Evolutionary conservation across 2,888 invertebrate genomes (phyloP), one percentile per base, ranked within the genome.

Genomic region (Sympetrum striolatum): DNA sequence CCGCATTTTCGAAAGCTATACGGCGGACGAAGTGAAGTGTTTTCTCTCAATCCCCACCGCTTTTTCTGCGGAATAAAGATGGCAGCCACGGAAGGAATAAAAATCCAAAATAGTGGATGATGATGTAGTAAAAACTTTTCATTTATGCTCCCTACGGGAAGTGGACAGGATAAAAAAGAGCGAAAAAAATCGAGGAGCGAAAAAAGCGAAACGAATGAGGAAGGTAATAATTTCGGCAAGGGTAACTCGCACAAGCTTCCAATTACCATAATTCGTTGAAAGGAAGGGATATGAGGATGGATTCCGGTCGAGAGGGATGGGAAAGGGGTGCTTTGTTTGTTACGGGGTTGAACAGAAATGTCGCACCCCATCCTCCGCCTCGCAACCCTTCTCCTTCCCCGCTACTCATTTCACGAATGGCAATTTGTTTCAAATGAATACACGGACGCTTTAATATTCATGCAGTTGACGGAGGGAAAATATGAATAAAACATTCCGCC

Each of bases 341-440:
- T 10, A n/a, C 18, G 48, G 31, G 58, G 73, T 14, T 25, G 73
- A 31, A 31, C 25, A 64, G 60, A 35, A 35, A 64, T 35, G 86
- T 64, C 86, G 86, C 22, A 37, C 58, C 58, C 64, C 64, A 8
- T 64, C 22, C 64, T n/a, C 80, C 80, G 18, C 15, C 10, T 35
- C 18, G 18, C 15, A 35, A 18, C 14, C 80, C 80, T 80, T 35
- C 80, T 37, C 12, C 81, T 48, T 31, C 25, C 81, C 58, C 82
- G 25, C 82, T 82, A 60, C 86, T 86, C 86, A 86, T 86, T 86
- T 86, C 86, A 86, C 86, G 86, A 86, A 86, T 86, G 86, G 86
- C 86, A 86, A 86, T 86, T 86, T 86, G 86, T 86, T 86, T 86
- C 86, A 86, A 86, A 86, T 86, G 86, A 86, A 86, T 86, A 86